Evolutionary conservation across 2,113 vertebrate genomes (phyloP), one percentile per base, ranked within the genome.

Genomic region (Dipodomys ordii): DNA sequence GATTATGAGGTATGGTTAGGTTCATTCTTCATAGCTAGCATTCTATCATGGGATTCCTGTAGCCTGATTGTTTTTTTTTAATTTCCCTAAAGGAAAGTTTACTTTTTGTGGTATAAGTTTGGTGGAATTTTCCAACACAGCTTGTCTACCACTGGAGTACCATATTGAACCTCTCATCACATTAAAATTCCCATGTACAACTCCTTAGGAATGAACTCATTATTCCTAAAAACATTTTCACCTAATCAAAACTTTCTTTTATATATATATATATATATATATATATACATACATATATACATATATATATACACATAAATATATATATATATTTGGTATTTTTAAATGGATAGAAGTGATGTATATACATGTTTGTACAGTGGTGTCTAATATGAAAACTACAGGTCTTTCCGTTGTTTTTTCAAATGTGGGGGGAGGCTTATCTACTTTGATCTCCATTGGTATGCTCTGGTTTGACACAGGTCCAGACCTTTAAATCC

Each of bases 361-460:
- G 7, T 6, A 68, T 39, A 53, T 19, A 49, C 7, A 60, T 20
- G 88, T 91, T 78, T 94, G 39, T 84, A 94, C 76, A 85, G 39
- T 68, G 16, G 46, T 6, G 20, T 71, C 2, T 62, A 77, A 32
- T 53, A 19, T 73, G 57, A 64, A 87, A 81, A 82, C 39, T 7
- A 39, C 71, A 68, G 64, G 44, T 93, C 44, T 23, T 13, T 62
- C 19, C 6, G 35, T 60, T 60, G 64, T 60, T 80, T 68, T 86
- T 89, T 44, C 77, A 9, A n/a, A 15, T 49, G 27, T n/a, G 77
- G 64, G 78, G 19, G 64, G 83, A 49, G 23, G 5, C 20, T 65
- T 67, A 0, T 74, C 49, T 92, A n/a, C 44, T 94, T 86, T 23
- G 57, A 46, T 81, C 22, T 44, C 32, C 22, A 39, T 35, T 20